Evolutionary conservation across 1,140 invertebrate genomes (phyloP).

Genomic region (Aphelinus atriplicis): DNA sequence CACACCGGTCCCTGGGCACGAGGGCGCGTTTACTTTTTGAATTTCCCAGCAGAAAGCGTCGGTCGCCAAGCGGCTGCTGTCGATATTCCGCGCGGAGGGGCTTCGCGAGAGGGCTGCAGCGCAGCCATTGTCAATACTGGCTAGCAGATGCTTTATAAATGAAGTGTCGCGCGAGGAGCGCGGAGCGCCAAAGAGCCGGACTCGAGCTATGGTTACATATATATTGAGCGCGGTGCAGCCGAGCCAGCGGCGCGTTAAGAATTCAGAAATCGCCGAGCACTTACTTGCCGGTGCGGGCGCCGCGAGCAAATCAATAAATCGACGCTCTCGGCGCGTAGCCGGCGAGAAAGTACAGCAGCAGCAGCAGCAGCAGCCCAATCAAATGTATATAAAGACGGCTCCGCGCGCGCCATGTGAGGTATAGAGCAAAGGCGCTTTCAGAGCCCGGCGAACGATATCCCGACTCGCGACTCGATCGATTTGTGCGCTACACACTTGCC

Average conservation of each 20-base stretch:
- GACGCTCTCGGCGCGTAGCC: background rate
- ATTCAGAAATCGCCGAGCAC: constrained; percentile 22
- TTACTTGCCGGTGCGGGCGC: background rate
- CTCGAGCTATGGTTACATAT: background rate
- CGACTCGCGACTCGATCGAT: constrained; percentile 11
- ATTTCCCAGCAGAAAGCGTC: background rate
- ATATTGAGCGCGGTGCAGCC: background rate
- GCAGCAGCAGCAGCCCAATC: background rate
- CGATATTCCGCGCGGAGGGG: background rate
- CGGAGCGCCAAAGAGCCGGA: background rate
- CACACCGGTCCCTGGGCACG: background rate
- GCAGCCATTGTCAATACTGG: constrained; percentile 5
- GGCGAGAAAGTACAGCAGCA: constrained; percentile 1
- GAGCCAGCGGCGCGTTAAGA: constrained; percentile 29
- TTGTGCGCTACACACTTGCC: background rate
- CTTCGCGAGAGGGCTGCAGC: background rate
- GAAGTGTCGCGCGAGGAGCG: background rate
- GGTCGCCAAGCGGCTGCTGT: too few relatives aligned
- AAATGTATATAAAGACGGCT: too few relatives aligned
- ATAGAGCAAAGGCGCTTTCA: background rate
- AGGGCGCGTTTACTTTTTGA: constrained; percentile 1
- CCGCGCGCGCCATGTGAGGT: background rate
- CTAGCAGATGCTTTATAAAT: constrained; percentile 24
- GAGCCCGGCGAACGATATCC: background rate
- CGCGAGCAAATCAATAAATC: constrained; percentile 22